Base-by-base conservation (phyloP, 1,140 invertebrate genomes). In the Oreohelix idahoensis region DNA sequence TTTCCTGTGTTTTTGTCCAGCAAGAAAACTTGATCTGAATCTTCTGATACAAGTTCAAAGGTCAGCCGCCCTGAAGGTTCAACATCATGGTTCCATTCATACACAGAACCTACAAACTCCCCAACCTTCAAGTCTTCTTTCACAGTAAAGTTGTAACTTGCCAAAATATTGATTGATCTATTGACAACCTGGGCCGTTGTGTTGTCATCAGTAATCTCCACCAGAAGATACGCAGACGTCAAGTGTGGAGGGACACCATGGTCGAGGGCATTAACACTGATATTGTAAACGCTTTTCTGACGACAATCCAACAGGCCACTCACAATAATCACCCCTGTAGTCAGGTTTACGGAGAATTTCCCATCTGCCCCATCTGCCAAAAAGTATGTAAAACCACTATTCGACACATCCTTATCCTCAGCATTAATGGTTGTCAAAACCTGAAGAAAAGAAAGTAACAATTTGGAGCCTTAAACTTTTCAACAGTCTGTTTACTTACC, bases 161-260 rank as follows among this genome's bases (percentile, higher is more conserved):
- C 15, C 8, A 53, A 45, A 23, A 23, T 75, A 77, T 23, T n/a
- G 58, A 51, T 79, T 2, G 0, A 36, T 32, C 32, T 26, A 36
- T 81, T 58, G 20, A 84, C 58, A 58, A 86, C 84, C 58, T 66
- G 71, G 0, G 85, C 83, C 5, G 79, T 53, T 26, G 75, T 80
- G 83, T 86, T 85, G 74, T 81, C 84, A 79, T 85, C 81, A 42
- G 66, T 32, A n/a, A 87, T 83, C 36, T 80, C 38, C 13, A 87
- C 71, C 26, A 49, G 15, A 0, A 87, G 35, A 39, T 32, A 26
- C 26, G 20, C 39, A 26, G 77, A 49, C 69, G 39, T 73, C 36
- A 81, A 78, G 29, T 63, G 66, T 23, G 88, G 88, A 15, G 88
- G 88, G 8, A 53, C 32, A n/a, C 86, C 86, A n/a, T n/a, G n/a